Conservation (phyloP, 2,888 invertebrate species). For the Drosophila pseudotalamancana region DNA sequence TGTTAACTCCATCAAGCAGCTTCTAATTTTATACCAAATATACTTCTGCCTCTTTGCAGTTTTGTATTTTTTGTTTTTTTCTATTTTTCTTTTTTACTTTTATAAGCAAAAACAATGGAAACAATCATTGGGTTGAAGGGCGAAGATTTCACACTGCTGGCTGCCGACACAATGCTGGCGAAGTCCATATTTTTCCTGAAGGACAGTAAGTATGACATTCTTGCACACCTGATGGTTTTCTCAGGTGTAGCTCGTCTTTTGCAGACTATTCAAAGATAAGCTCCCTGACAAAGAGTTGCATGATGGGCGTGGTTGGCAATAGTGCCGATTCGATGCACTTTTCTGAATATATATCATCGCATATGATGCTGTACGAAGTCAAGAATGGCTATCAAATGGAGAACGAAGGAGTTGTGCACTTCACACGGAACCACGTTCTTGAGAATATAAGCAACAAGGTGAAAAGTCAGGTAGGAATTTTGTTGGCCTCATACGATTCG, state of each 20-base stretch:
- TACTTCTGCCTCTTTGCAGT: not conserved
- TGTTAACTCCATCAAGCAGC: not conserved
- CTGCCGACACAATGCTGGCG: conserved; percentile 91
- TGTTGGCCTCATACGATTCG: conserved; percentile 87
- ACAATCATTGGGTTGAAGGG: conserved; percentile 94
- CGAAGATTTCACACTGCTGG: conserved; percentile 93
- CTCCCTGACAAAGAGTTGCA: conserved; percentile 91
- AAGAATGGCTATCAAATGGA: conserved; percentile 96
- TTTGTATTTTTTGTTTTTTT: too few species aligned
- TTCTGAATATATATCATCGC: conserved; percentile 97
- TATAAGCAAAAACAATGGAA: conserved; percentile 86
- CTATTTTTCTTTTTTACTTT: not conserved
- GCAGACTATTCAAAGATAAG: conserved; percentile 96
- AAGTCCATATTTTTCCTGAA: conserved; percentile 94
- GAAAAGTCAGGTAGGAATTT: conserved; percentile 54
- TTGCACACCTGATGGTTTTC: too few species aligned
- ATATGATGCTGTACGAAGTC: conserved; percentile 98
- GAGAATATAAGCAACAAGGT: conserved; percentile 93
- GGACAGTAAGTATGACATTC: conserved; percentile 44
- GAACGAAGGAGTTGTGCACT: conserved; percentile 94
- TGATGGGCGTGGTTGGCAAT: conserved; percentile 96
- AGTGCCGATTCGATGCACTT: conserved; percentile 96
- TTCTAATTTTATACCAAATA: not conserved
- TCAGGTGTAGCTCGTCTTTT: not conserved
- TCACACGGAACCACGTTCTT: conserved; percentile 94